phyloP scores from a whole-genome alignment of 1,140 invertebrate species.

The Conus ventricosus region DNA sequence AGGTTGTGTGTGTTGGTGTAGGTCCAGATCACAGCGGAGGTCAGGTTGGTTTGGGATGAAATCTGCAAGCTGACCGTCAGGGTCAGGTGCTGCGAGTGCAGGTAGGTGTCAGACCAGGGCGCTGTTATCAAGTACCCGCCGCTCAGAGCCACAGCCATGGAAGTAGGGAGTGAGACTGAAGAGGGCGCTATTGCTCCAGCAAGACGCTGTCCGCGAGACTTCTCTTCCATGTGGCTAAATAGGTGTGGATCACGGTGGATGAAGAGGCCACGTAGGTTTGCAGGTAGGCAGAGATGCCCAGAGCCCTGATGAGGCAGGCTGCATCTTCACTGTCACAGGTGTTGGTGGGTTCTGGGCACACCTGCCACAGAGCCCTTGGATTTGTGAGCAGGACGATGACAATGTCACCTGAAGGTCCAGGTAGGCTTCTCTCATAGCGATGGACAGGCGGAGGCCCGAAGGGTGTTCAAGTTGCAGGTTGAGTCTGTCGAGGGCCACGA shows the following conservation, averaged over 20 bases:
- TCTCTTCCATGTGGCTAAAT: slow-evolving; percentile 14
- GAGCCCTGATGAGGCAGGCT: neutral
- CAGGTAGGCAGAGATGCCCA: slow-evolving; percentile 19
- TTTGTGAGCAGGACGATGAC: neutral
- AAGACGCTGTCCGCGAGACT: slow-evolving; percentile 17
- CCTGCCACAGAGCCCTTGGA: slow-evolving; percentile 19
- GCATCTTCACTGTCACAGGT: neutral
- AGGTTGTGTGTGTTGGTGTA: slow-evolving; percentile 40
- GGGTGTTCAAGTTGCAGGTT: slow-evolving; percentile 17
- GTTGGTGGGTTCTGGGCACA: neutral
- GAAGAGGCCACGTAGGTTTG: neutral
- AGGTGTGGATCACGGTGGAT: neutral
- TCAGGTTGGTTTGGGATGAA: slow-evolving; percentile 21
- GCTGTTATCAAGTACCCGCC: slow-evolving; percentile 14
- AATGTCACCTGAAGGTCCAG: slow-evolving; percentile 27
- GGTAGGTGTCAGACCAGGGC: neutral
- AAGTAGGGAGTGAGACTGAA: neutral
- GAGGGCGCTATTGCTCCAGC: neutral
- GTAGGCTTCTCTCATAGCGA: slow-evolving; percentile 28
- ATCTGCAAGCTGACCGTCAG: slow-evolving; percentile 24
- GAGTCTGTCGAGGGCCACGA: slow-evolving; percentile 27
- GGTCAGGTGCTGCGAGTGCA: slow-evolving; percentile 1
- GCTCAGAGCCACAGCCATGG: slow-evolving; percentile 5
- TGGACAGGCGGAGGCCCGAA: neutral
- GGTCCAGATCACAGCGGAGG: slow-evolving; percentile 35